These are phyloP conservation scores for Pseudorhiza aurosa DNA, from an alignment of 30 jellyfish, hydroid and myxozoan species.

Conservation along the genomic window DNA sequence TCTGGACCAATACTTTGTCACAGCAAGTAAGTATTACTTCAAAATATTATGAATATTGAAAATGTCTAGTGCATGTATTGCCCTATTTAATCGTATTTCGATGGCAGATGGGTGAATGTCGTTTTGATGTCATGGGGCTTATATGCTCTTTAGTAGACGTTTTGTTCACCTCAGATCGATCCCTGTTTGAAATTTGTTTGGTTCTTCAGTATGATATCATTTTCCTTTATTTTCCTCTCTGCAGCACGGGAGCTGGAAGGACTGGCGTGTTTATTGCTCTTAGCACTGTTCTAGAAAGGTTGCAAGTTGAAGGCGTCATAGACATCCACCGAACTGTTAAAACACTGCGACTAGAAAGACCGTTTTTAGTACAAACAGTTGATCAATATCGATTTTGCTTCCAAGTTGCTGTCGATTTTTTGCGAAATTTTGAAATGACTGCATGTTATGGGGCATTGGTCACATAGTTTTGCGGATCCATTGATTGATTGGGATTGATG, in stretches of 20 bases:
- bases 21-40: conserved; percentile 79
- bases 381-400: conserved; percentile 93
- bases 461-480: no score
- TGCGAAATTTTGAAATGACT: conserved; percentile 79
- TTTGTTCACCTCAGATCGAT: neutral
- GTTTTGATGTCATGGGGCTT: no score
- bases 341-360: conserved; percentile 85
- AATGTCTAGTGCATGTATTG: neutral
- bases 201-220: neutral
- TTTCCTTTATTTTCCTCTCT: neutral
- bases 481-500: no score
- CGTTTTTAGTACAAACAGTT: conserved; percentile 87
- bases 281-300: conserved; percentile 85
- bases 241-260: conserved; percentile 89
- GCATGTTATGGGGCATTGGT: no score
- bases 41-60: neutral
- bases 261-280: conserved; percentile 90
- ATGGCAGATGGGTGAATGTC: no score
- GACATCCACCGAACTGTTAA: conserved; percentile 91
- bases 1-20: conserved; percentile 88
- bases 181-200: neutral
- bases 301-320: conserved; percentile 73
- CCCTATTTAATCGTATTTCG: no score
- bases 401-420: conserved; percentile 76
- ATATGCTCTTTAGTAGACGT: no score